Evolutionary conservation across 1,140 invertebrate genomes (phyloP).

Genomic region (Cherax destructor): DNA sequence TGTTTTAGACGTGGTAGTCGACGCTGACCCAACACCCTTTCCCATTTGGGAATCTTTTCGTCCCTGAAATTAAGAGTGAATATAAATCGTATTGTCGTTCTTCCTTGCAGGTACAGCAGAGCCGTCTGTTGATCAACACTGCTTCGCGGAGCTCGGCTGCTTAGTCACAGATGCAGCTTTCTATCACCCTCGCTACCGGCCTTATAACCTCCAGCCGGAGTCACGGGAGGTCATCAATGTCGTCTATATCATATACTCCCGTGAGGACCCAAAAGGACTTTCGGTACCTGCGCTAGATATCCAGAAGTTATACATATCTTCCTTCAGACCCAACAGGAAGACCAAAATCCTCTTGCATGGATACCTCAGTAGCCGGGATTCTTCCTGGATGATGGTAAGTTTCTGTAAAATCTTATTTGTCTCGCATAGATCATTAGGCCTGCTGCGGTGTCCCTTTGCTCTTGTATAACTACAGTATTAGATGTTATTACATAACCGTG

Average conservation of each 20-base stretch:
- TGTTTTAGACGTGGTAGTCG: too few relatives aligned
- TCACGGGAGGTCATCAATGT: slow-evolving; percentile 22
- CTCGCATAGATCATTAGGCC: too few relatives aligned
- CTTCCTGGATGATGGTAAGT: slow-evolving; percentile 42
- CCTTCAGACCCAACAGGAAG: slow-evolving; percentile 23
- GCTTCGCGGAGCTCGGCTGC: slow-evolving; percentile 39
- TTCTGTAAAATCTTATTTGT: too few relatives aligned
- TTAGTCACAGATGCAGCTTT: background rate
- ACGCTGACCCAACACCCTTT: too few relatives aligned
- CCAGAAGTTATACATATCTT: background rate
- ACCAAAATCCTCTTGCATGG: slow-evolving; percentile 59
- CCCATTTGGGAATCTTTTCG: too few relatives aligned
- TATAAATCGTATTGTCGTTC: background rate
- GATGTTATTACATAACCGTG: too few relatives aligned
- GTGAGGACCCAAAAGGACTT: slow-evolving; percentile 21
- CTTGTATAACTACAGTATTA: too few relatives aligned
- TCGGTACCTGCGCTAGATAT: background rate
- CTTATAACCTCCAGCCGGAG: slow-evolving; percentile 26
- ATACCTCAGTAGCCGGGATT: slow-evolving; percentile 20
- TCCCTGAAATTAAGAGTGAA: too few relatives aligned
- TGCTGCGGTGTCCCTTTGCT: too few relatives aligned
- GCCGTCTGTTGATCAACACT: background rate
- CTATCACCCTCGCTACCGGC: slow-evolving; percentile 1
- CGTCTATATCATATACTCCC: slow-evolving; percentile 6
- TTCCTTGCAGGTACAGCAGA: background rate